These are phyloP conservation scores for Clarias batrachus DNA, from an alignment of 2,113 vertebrate species.

Conservation along the genomic window DNA sequence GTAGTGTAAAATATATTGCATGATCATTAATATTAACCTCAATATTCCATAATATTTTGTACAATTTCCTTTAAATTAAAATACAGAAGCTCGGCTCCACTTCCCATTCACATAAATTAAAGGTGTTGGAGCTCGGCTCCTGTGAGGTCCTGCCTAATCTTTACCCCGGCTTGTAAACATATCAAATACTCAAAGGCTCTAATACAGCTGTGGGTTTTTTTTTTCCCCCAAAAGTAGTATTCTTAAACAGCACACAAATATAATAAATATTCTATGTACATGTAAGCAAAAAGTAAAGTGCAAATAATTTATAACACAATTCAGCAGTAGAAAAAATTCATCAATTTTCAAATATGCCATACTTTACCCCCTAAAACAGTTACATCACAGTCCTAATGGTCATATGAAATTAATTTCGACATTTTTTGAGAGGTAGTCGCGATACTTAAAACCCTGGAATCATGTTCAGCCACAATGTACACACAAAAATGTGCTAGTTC, in stretches of 20 bases:
- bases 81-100: neutral
- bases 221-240: slow-evolving; percentile 50
- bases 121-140: neutral
- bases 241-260: slow-evolving; percentile 48
- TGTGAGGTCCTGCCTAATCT: neutral
- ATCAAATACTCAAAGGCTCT: slow-evolving; percentile 34
- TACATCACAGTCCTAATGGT: neutral
- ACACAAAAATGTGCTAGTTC: neutral
- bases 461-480: neutral
- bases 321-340: slow-evolving; percentile 8
- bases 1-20: neutral
- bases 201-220: neutral
- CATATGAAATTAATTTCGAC: slow-evolving; percentile 21
- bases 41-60: neutral
- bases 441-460: slow-evolving; percentile 4
- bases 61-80: neutral
- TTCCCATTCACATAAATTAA: neutral
- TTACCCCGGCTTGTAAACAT: slow-evolving; percentile 11
- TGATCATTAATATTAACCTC: neutral
- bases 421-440: slow-evolving; percentile 35
- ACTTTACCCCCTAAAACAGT: neutral
- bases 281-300: slow-evolving; percentile 17
- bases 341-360: neutral
- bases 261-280: slow-evolving; percentile 26
- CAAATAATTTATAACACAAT: slow-evolving; percentile 17